Conservation (phyloP, 2,888 invertebrate genomes). For the Dryadula phaetusa region DNA sequence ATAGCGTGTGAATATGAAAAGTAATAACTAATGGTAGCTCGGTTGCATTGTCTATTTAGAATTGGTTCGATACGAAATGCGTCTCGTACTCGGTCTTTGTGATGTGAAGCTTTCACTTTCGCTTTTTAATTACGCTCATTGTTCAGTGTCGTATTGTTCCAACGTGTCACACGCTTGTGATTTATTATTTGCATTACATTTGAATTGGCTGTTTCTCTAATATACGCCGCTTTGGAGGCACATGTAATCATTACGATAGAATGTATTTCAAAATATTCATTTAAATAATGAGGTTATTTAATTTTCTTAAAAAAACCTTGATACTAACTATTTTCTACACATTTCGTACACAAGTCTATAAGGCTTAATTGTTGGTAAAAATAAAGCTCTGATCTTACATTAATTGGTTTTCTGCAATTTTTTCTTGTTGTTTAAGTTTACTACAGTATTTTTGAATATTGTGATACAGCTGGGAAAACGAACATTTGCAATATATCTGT, state of each 20-base stretch:
- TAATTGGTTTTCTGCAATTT: no score
- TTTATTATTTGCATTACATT: constrained; percentile 15
- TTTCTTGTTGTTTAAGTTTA: no score
- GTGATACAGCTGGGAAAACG: background rate
- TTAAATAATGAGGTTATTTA: background rate
- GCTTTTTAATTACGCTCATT: constrained; percentile 17
- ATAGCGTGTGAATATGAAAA: background rate
- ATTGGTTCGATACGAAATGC: background rate
- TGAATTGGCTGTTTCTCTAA: background rate
- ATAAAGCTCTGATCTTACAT: no score
- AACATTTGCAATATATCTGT: background rate
- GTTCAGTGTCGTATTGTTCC: constrained; percentile 15
- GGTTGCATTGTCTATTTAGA: background rate
- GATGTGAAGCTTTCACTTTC: constrained; percentile 10
- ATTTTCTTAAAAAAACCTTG: no score
- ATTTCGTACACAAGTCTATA: no score
- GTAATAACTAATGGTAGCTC: background rate
- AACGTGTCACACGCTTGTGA: constrained; percentile 9
- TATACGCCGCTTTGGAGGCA: background rate
- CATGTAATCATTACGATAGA: background rate
- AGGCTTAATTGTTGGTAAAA: no score
- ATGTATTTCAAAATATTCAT: background rate
- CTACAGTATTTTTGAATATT: background rate
- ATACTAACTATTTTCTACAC: no score
- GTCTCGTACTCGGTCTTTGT: background rate